Percentiles rank a stretch among this genome's conserved stretches.
phyloP scores from a whole-genome alignment of 2,113 vertebrate species.

The Lepisosteus osseus region DNA sequence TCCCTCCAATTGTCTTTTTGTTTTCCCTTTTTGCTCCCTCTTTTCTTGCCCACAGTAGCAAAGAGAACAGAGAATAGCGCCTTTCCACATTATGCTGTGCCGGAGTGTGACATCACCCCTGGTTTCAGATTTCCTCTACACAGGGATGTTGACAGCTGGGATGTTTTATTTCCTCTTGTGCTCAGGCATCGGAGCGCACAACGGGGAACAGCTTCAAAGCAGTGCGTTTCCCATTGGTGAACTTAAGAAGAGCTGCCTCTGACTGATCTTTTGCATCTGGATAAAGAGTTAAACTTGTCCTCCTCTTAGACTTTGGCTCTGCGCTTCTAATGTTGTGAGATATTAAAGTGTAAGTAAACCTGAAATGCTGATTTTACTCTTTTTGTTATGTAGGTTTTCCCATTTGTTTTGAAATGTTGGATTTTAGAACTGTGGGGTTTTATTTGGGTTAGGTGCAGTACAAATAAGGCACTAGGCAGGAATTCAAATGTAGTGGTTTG shows the following conservation, averaged over 20 bases:
- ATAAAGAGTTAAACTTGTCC: constrained; percentile 24
- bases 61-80: constrained; percentile 17
- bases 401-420: too few species aligned
- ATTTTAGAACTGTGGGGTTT: too few species aligned
- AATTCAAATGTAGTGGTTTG: too few species aligned
- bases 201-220: constrained; percentile 38
- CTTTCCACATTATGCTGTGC: constrained; percentile 39
- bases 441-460: too few species aligned
- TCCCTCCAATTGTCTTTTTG: constrained; percentile 1
- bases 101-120: constrained; percentile 72
- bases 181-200: constrained; percentile 37
- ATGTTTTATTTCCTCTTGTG: constrained; percentile 40
- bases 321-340: constrained; percentile 11
- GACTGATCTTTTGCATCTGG: constrained; percentile 27
- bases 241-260: constrained; percentile 6
- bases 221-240: constrained; percentile 4
- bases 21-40: constrained; percentile 7
- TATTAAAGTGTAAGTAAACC: constrained; percentile 45
- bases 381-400: background rate
- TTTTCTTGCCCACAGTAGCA: background rate
- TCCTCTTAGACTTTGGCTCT: background rate
- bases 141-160: constrained; percentile 50
- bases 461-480: too few species aligned
- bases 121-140: constrained; percentile 68
- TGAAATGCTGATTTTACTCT: background rate